phyloP scores from a whole-genome alignment of 2,113 vertebrate genomes.

The Oceanodroma tethys region DNA sequence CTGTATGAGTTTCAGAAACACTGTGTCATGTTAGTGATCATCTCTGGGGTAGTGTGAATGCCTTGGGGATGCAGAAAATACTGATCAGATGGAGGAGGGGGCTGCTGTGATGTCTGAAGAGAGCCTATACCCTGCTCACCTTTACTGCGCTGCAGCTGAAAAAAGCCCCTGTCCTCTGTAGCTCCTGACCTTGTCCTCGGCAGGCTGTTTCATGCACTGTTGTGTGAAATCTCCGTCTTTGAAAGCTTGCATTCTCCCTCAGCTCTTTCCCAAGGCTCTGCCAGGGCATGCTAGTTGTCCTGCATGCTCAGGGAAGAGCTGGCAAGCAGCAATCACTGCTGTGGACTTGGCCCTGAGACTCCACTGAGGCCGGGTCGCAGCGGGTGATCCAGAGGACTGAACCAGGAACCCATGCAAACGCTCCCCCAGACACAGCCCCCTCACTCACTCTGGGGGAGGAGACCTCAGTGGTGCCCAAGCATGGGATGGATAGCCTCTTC shows the following conservation, averaged over 20 bases:
- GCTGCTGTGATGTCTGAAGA: neutral
- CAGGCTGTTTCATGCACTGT: neutral
- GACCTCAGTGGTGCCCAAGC: neutral
- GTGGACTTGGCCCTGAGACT: neutral
- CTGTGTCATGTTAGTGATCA: fast-evolving
- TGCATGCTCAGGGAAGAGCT: neutral
- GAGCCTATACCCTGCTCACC: neutral
- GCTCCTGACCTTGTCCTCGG: neutral
- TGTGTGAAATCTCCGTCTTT: fast-evolving
- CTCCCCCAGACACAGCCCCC: no score
- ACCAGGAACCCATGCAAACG: neutral
- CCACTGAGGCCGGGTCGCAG: neutral
- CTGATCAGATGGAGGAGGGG: neutral
- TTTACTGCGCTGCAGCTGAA: neutral
- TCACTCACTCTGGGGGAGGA: neutral
- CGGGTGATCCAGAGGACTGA: neutral
- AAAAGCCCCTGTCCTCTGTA: neutral
- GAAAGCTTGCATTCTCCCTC: neutral
- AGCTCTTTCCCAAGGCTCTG: neutral
- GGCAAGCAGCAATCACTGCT: neutral
- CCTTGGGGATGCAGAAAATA: neutral
- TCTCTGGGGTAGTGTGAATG: neutral
- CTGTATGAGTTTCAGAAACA: neutral
- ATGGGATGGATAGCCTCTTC: neutral
- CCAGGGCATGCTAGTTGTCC: neutral